Evolutionary conservation across 2,797 vertebrate species (phyloP).

Genomic region (Rachycentron canadum): DNA sequence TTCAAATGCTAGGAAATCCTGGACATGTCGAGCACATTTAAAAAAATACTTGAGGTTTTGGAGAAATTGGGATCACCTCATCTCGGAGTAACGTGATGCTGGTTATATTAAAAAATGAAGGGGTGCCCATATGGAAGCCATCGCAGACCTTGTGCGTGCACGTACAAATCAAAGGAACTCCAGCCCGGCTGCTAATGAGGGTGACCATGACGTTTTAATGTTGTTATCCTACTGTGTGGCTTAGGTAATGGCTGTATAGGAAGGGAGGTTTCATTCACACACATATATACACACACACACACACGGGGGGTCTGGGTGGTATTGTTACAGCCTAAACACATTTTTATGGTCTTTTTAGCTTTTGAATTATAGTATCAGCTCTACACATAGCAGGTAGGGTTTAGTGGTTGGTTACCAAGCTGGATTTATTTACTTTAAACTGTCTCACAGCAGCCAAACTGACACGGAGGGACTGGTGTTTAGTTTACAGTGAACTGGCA

Average conservation of each 20-base stretch:
- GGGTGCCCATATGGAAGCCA: constrained; percentile 84
- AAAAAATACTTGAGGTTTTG: constrained; percentile 84
- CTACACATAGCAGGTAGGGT: constrained; percentile 65
- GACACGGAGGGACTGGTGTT: constrained; percentile 39
- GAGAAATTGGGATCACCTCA: constrained; percentile 83
- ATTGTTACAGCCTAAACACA: constrained; percentile 77
- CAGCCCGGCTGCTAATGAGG: constrained; percentile 79
- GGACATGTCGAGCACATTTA: constrained; percentile 84
- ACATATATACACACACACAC: constrained; percentile 34
- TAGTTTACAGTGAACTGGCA: constrained; percentile 38
- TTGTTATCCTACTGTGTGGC: constrained; percentile 83
- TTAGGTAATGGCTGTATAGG: constrained; percentile 75
- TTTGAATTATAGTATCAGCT: constrained; percentile 71
- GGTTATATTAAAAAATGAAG: constrained; percentile 81
- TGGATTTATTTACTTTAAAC: constrained; percentile 74
- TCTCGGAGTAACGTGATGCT: constrained; percentile 79
- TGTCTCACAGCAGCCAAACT: constrained; percentile 52
- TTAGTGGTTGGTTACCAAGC: constrained; percentile 64
- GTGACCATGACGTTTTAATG: constrained; percentile 81
- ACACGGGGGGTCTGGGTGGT: constrained; percentile 56
- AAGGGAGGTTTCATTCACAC: constrained; percentile 69
- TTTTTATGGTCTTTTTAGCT: constrained; percentile 66
- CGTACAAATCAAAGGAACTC: constrained; percentile 72
- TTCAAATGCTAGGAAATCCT: constrained; percentile 84
- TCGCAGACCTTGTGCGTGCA: constrained; percentile 63